Percentiles rank a stretch among this genome's conserved stretches.
Evolutionary conservation across 2,888 invertebrate species (phyloP).

Genomic region (Bhutanitis thaidina): DNA sequence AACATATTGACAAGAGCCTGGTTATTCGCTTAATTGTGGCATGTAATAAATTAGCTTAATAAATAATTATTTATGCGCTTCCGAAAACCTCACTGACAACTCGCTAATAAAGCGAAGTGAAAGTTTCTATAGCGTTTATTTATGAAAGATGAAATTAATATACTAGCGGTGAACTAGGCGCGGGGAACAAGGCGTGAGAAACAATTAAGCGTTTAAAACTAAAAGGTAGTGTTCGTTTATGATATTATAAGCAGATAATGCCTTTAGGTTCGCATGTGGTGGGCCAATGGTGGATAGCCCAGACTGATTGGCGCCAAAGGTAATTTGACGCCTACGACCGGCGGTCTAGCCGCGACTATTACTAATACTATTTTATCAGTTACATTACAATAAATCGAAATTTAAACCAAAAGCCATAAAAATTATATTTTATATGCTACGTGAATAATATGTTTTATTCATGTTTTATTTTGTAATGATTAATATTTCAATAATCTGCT

Average conservation of each 20-base stretch:
- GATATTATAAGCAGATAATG: slow-evolving; percentile 4
- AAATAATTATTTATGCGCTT: slow-evolving; percentile 42
- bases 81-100: slow-evolving; percentile 38
- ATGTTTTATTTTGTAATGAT: too few species aligned
- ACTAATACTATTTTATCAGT: too few species aligned
- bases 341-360: background rate
- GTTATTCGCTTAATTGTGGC: slow-evolving; percentile 28
- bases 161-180: slow-evolving; percentile 29
- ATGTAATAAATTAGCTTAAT: slow-evolving; percentile 9
- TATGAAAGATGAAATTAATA: slow-evolving; percentile 49
- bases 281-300: slow-evolving; percentile 35
- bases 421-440: too few species aligned
- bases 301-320: slow-evolving; percentile 69
- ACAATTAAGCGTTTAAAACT: background rate
- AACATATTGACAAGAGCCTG: slow-evolving; percentile 28
- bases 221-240: slow-evolving; percentile 6
- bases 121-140: slow-evolving; percentile 62
- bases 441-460: too few species aligned
- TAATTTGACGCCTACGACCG: slow-evolving; percentile 23
- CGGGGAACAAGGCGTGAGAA: slow-evolving; percentile 49
- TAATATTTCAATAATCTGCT: too few species aligned
- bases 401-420: too few species aligned
- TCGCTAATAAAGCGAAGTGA: slow-evolving; percentile 53
- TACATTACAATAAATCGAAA: too few species aligned
- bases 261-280: background rate